phyloP scores from a whole-genome alignment of 2,113 vertebrate species.

The human (Homo sapiens) region GRCh38 chrX:6434001-6434500 shows the following conservation, averaged over 20 bases:
- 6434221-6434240: not conserved
- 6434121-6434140: too few species aligned
- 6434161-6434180: too few species aligned
- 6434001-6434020: not conserved
- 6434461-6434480: not conserved
- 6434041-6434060: not conserved
- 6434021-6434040: not conserved
- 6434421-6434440: fast-evolving
- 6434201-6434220: not conserved
- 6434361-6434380: fast-evolving
- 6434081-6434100: too few species aligned
- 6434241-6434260: fast-evolving
- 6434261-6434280: not conserved
- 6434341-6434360: too few species aligned
- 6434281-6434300: not conserved
- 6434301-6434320: not conserved
- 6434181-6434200: too few species aligned
- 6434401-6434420: fast-evolving
- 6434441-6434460: not conserved
- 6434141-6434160: not conserved
- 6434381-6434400: fast-evolving
- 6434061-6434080: not conserved
- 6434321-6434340: not conserved
- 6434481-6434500: too few species aligned
- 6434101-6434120: not conserved